Conservation (phyloP, 2,113 vertebrate species). For the Chaenocephalus aceratus region DNA sequence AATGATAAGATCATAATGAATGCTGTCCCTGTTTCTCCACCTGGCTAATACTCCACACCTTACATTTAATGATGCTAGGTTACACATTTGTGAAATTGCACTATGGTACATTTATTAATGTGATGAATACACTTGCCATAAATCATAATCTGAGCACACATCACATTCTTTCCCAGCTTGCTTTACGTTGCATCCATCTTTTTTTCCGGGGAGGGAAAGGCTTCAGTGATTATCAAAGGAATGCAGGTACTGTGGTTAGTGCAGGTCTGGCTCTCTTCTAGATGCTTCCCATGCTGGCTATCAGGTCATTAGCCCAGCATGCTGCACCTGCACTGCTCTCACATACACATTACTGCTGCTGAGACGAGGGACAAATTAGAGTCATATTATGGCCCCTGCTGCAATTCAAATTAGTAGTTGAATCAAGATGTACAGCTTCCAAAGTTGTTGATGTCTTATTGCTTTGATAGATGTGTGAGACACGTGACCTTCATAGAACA, state of each 20-base stretch:
- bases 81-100: not conserved
- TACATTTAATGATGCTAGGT: not conserved
- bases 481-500: not conserved
- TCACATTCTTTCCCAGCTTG: conserved; percentile 1
- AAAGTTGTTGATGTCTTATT: not conserved
- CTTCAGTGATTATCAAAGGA: conserved; percentile 29
- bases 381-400: conserved; percentile 28
- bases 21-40: not conserved
- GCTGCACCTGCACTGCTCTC: conserved; percentile 52
- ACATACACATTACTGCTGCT: conserved; percentile 27
- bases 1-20: conserved; percentile 10
- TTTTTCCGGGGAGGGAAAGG: conserved; percentile 20
- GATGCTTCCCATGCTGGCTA: conserved; percentile 31
- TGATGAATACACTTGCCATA: conserved; percentile 29
- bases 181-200: not conserved
- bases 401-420: conserved; percentile 41
- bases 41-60: not conserved
- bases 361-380: conserved; percentile 22
- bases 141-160: not conserved
- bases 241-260: conserved; percentile 48
- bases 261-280: conserved; percentile 53
- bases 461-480: too few relatives aligned
- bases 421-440: conserved; percentile 2
- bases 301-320: conserved; percentile 61
- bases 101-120: not conserved